Evolutionary conservation across 2,888 invertebrate genomes (phyloP).

Genomic region (Schizaphis graminum): DNA sequence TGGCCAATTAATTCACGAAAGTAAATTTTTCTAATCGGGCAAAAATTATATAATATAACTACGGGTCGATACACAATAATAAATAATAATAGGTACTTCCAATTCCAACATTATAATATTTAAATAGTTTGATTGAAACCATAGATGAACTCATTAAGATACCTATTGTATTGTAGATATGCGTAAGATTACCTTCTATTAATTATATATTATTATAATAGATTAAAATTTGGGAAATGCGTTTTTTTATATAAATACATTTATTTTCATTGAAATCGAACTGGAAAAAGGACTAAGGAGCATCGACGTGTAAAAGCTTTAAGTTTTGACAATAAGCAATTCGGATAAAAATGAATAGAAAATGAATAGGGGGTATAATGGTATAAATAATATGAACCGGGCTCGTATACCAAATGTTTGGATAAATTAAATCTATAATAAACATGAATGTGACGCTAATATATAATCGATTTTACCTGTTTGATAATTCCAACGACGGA

Average conservation of each 20-base stretch:
- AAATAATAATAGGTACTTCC: background rate
- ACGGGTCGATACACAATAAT: background rate
- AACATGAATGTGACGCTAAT: background rate
- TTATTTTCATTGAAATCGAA: background rate
- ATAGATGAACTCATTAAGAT: background rate
- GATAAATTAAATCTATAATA: background rate
- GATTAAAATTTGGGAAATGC: background rate
- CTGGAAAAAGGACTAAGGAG: background rate
- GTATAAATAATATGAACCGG: background rate
- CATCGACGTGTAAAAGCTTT: background rate
- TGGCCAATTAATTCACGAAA: background rate
- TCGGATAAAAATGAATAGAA: background rate
- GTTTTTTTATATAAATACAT: background rate
- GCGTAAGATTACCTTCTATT: background rate
- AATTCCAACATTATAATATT: background rate
- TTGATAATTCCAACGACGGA: background rate
- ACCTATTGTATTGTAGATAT: background rate
- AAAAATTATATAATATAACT: background rate
- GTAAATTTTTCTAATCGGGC: background rate
- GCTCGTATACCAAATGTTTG: background rate
- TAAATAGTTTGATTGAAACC: background rate
- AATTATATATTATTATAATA: background rate
- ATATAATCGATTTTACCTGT: conserved; percentile 4
- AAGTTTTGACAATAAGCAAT: background rate
- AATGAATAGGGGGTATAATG: background rate